phyloP scores from a whole-genome alignment of 2,888 invertebrate species.

The Trissolcus japonicus region DNA sequence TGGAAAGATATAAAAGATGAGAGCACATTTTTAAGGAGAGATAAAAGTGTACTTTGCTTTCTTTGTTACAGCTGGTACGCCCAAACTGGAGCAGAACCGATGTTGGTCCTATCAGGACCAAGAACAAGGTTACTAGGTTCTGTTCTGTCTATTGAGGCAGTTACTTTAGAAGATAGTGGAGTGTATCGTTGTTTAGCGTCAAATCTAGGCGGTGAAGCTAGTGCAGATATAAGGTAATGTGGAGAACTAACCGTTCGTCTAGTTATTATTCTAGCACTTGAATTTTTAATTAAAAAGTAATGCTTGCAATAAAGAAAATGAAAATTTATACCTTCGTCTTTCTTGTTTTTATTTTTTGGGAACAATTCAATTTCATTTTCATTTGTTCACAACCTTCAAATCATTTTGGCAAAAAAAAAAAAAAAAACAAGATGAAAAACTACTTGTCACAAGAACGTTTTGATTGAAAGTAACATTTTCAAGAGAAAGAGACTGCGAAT shows the following conservation, averaged over 20 bases:
- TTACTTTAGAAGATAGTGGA: conserved; percentile 83
- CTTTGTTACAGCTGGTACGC: conserved; percentile 81
- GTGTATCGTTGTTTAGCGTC: conserved; percentile 83
- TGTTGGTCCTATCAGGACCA: conserved; percentile 81
- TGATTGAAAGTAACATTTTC: too few relatives aligned
- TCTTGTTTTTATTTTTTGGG: too few relatives aligned
- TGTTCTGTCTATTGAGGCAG: conserved; percentile 84
- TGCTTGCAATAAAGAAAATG: too few relatives aligned
- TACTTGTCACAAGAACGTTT: too few relatives aligned
- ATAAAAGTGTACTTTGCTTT: conserved; percentile 12
- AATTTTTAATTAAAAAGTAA: too few relatives aligned
- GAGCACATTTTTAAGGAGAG: not conserved
- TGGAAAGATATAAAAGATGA: not conserved
- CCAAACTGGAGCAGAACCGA: conserved; percentile 81
- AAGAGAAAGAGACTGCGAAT: too few relatives aligned
- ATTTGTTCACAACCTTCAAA: too few relatives aligned
- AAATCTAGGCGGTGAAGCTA: conserved; percentile 84
- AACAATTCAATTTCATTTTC: too few relatives aligned
- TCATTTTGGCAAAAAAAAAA: too few relatives aligned
- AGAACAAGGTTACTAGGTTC: conserved; percentile 82
- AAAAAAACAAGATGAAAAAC: too few relatives aligned
- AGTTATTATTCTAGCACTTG: not conserved
- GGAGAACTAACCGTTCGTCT: not conserved
- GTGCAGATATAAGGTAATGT: conserved; percentile 80
- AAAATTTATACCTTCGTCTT: too few relatives aligned